Evolutionary conservation across 2,888 invertebrate genomes (phyloP), one percentile per base, ranked within the genome.

Genomic region (Apotomis turbidana): DNA sequence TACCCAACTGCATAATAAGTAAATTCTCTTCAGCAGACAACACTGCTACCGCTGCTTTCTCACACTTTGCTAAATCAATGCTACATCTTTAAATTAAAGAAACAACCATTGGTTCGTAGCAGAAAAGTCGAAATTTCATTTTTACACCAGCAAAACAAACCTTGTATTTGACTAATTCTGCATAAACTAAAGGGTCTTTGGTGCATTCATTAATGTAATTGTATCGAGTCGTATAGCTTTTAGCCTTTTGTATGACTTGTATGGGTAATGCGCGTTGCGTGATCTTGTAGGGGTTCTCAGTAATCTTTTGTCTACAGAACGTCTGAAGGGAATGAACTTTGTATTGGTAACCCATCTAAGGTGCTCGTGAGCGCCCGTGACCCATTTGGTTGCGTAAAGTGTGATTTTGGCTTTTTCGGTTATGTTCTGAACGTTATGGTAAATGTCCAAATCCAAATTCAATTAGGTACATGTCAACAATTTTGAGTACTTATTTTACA

Each of bases 241-340:
- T 13, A 5, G 38, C 9, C 52, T 63, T 57, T 66, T 64, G 66
- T 66, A 46, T 66, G 57, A 46, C 2, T 46, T 66, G 64, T 66
- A 66, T 66, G 46, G 54, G 64, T 64, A 66, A 66, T 66, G 41
- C 46, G 15, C 15, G 46, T 66, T 66, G 66, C 66, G 66, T 66
- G 66, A 44, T 64, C 66, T 44, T 12, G 15, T 5, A 52, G 27
- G 12, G 55, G 44, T 55, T 66, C 12, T 61, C 12, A 13, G 46
- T 62, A 51, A 36, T 51, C 36, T 38, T 54, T 46, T 66, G 55
- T 46, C 46, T 49, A 49, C 49, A n/a, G 46, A 49, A 49, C 49
- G 27, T 15, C 55, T 12, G 55, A 55, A 66, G 66, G 55, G 46
- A 66, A 57, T 66, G 64, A 64, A 55, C 54, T 64, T 64, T 64